phyloP scores from a whole-genome alignment of 2,888 invertebrate species.

The Eristalis tenax region DNA sequence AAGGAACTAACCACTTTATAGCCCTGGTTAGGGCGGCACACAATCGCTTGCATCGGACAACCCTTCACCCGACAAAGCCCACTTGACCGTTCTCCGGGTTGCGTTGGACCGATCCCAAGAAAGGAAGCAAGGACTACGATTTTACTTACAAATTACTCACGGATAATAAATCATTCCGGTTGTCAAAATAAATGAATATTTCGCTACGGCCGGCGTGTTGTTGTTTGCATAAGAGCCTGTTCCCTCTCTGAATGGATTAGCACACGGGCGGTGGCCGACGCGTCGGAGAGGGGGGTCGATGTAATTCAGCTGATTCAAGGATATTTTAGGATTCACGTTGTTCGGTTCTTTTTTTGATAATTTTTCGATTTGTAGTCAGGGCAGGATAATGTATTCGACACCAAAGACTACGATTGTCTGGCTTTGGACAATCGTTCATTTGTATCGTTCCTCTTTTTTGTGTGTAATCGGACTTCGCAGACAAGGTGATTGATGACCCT shows the following conservation, averaged over 20 bases:
- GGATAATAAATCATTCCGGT: slow-evolving; percentile 81
- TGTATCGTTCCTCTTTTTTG: slow-evolving; percentile 28
- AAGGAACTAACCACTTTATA: slow-evolving; percentile 45
- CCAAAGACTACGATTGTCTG: slow-evolving; percentile 40
- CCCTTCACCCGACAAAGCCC: slow-evolving; percentile 61
- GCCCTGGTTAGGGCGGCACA: slow-evolving; percentile 25
- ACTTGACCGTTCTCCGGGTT: slow-evolving; percentile 59
- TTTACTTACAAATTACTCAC: slow-evolving; percentile 76
- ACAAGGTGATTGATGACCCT: slow-evolving; percentile 60
- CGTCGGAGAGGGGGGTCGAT: background rate
- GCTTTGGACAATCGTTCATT: slow-evolving; percentile 62
- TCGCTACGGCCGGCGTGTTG: slow-evolving; percentile 56
- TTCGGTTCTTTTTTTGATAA: slow-evolving; percentile 75
- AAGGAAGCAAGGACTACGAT: slow-evolving; percentile 48
- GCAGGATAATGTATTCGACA: slow-evolving; percentile 29
- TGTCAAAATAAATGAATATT: slow-evolving; percentile 78
- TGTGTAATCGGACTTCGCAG: slow-evolving; percentile 35
- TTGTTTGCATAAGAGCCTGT: slow-evolving; percentile 65
- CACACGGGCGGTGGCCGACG: background rate
- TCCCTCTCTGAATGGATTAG: slow-evolving; percentile 36
- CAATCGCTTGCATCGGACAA: background rate
- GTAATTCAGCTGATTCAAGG: slow-evolving; percentile 51
- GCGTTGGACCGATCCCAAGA: background rate
- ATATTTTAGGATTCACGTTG: slow-evolving; percentile 17
- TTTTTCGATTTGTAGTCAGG: slow-evolving; percentile 80